Conservation (phyloP, 2,797 vertebrate species). For the Hoplostethus mediterraneus region DNA sequence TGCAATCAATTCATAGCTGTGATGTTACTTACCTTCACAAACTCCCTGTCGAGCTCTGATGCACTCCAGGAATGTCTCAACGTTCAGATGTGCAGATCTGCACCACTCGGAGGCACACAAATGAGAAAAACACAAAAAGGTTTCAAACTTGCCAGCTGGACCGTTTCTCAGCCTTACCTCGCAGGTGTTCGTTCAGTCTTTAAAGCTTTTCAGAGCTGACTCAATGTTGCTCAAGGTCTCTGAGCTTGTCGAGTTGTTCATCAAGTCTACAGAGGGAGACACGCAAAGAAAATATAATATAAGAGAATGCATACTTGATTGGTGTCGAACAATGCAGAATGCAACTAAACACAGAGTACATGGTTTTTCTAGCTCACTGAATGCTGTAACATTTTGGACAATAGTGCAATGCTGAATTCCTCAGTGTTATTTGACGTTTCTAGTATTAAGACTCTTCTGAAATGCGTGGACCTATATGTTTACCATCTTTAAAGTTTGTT, state of each 20-base stretch:
- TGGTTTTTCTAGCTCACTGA: background rate
- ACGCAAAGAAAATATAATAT: background rate
- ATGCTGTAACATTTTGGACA: background rate
- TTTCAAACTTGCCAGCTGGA: slow-evolving; percentile 7
- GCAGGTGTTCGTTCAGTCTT: slow-evolving; percentile 36
- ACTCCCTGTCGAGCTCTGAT: background rate
- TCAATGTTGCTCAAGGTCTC: slow-evolving; percentile 48
- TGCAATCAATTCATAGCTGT: background rate
- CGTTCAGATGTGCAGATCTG: slow-evolving; percentile 41
- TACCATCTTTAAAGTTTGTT: background rate
- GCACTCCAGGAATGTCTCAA: background rate
- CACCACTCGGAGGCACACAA: slow-evolving; percentile 43
- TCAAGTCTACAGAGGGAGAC: slow-evolving; percentile 29
- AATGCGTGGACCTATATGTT: background rate
- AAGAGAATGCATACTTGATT: slow-evolving; percentile 7
- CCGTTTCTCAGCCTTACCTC: slow-evolving; percentile 27
- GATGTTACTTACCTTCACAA: background rate
- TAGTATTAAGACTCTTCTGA: background rate
- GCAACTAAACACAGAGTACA: background rate
- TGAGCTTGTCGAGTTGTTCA: slow-evolving; percentile 24
- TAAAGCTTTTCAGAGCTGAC: slow-evolving; percentile 35
- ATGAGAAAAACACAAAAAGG: background rate
- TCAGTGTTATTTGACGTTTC: background rate
- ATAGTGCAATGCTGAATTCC: background rate
- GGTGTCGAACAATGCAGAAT: background rate